Evolutionary conservation across 2,113 vertebrate genomes (phyloP).

Genomic region (Leucopternis melanops): DNA sequence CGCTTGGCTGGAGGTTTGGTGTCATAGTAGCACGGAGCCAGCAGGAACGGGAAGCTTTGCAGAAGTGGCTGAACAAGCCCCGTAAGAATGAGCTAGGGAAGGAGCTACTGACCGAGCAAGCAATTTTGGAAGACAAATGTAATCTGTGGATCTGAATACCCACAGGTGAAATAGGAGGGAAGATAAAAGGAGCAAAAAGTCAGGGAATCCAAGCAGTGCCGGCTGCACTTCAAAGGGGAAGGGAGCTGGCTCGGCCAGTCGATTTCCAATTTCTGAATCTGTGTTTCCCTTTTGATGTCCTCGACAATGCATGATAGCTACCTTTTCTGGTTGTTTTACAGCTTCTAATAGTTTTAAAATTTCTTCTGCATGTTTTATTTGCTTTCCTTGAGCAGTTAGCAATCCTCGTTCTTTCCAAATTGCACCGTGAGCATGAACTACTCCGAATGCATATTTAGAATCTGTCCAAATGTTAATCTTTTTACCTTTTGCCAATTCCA

Average conservation of each 20-base stretch:
- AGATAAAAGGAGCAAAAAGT: slow-evolving; percentile 51
- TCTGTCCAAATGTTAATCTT: too few relatives aligned
- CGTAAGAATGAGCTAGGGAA: rapidly evolving
- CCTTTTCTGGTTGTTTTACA: too few relatives aligned
- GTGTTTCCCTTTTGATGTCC: too few relatives aligned
- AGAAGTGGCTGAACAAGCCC: background rate
- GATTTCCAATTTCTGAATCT: too few relatives aligned
- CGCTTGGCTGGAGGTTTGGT: rapidly evolving
- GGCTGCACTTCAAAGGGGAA: slow-evolving; percentile 51
- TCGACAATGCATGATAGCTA: too few relatives aligned
- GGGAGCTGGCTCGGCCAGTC: background rate
- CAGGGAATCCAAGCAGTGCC: slow-evolving; percentile 4
- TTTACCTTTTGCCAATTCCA: too few relatives aligned
- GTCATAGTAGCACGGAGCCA: rapidly evolving
- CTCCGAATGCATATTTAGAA: too few relatives aligned
- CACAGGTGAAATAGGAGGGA: slow-evolving; percentile 21
- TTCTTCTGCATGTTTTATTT: too few relatives aligned
- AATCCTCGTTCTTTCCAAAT: too few relatives aligned
- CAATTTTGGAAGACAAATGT: slow-evolving; percentile 39
- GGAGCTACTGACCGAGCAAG: background rate
- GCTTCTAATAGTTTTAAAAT: too few relatives aligned
- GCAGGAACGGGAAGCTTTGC: background rate
- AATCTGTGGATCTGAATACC: slow-evolving; percentile 38
- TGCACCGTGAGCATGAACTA: too few relatives aligned
- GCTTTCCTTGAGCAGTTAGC: too few relatives aligned